Evolutionary conservation across 2,888 invertebrate species (phyloP).

Genomic region (Coleophora flavipennella): DNA sequence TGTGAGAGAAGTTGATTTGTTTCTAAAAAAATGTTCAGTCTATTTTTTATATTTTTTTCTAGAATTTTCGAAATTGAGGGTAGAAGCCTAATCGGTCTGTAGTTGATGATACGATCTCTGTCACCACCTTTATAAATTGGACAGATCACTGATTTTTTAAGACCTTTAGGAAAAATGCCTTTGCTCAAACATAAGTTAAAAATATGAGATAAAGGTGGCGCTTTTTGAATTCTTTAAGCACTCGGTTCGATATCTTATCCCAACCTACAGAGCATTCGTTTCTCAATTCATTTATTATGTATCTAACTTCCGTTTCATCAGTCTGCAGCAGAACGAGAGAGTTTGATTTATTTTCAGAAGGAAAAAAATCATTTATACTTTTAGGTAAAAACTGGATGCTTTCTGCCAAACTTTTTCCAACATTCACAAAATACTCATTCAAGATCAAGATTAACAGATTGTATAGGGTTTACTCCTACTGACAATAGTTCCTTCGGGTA

Average conservation of each 20-base stretch:
- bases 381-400: not conserved
- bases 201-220: not conserved
- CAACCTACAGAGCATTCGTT: not conserved
- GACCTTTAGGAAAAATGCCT: not conserved
- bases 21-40: not conserved
- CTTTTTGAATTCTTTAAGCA: not conserved
- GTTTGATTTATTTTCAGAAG: not conserved
- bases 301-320: not conserved
- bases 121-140: not conserved
- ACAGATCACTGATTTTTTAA: not conserved
- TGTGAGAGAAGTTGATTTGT: not conserved
- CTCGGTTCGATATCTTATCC: not conserved
- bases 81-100: not conserved
- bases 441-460: not conserved
- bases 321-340: not conserved
- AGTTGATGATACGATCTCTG: not conserved
- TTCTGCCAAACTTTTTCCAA: not conserved
- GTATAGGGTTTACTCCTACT: not conserved
- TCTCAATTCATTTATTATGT: not conserved
- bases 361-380: not conserved
- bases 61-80: not conserved
- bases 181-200: not conserved
- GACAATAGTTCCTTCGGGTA: not conserved
- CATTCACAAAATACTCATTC: not conserved
- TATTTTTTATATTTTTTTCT: not conserved